A percentile compares a stretch with the other conserved stretches of the same genome.
Evolutionary conservation across 2,113 vertebrate species (phyloP).

Genomic region (Colossoma macropomum): DNA sequence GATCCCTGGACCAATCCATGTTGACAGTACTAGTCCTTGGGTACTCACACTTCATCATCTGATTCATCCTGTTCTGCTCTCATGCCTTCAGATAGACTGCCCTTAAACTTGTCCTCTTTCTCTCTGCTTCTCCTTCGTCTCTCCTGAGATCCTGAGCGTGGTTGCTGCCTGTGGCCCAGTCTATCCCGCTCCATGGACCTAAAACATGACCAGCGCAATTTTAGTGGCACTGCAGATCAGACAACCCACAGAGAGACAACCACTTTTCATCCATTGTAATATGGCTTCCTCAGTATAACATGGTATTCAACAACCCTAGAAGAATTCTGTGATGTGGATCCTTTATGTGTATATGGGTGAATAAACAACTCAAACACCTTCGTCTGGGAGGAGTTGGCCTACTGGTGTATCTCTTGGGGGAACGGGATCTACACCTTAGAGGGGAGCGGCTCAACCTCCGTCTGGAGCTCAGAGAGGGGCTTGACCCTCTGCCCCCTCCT

Average conservation of each 20-base stretch:
- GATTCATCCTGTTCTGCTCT: constrained; percentile 94
- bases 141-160: constrained; percentile 86
- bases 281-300: background rate
- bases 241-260: background rate
- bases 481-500: constrained; percentile 70
- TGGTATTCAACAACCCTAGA: background rate
- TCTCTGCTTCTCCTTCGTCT: constrained; percentile 87
- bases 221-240: background rate
- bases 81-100: constrained; percentile 98
- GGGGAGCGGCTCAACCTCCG: constrained; percentile 77
- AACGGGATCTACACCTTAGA: constrained; percentile 76
- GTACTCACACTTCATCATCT: constrained; percentile 90
- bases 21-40: constrained; percentile 45
- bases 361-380: constrained; percentile 76
- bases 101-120: constrained; percentile 95
- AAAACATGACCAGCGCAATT: background rate
- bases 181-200: constrained; percentile 83
- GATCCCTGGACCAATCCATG: background rate
- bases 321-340: background rate
- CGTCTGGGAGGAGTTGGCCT: constrained; percentile 83
- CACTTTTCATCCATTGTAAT: background rate
- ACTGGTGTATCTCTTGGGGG: constrained; percentile 86
- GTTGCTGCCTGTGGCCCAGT: constrained; percentile 83
- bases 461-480: constrained; percentile 68
- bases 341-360: too few relatives aligned